Evolutionary conservation across 2,888 invertebrate species (phyloP), one percentile per base, ranked within the genome.

Genomic region (Psylliodes chrysocephalus): DNA sequence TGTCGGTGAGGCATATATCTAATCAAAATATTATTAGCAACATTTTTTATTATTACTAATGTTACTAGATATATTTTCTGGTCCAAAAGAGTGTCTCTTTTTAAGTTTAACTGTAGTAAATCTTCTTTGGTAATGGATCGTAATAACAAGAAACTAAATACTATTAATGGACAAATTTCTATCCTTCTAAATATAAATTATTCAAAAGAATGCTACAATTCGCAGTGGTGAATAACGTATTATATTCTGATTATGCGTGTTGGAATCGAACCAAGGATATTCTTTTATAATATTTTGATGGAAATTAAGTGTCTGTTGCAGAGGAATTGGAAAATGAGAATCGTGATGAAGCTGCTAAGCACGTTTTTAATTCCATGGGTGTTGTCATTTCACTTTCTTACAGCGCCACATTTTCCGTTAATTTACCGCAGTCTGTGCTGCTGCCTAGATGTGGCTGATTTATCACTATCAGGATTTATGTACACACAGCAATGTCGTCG

Each of bases 391-490:
- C 79, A 78, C 80, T 79, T 78, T 59, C 59, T 51, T 78, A 75
- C 76, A 74, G 76, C 77, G 76, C 77, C 80, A 79, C 78, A 81
- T 81, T 80, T 80, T 79, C 79, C 77, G 75, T 78, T 81, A 80
- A 81, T 81, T 80, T 79, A 77, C 76, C 72, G 73, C 79, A 79
- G 79, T 79, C 77, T 79, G 78, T 46, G 46, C n/a, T 6, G 15
- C 19, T 49, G 49, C 17, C 49, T 28, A 14, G 64, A 60, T 60
- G 17, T 51, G 53, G 74, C 78, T 81, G 81, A 82, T 82, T 82
- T 82, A 81, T 81, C 76, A 79, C 78, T 77, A 79, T 79, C 78
- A 78, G 80, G 80, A 82, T 82, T 82, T 81, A 82, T 81, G 78
- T 79, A 79, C 77, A 77, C 74, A 77, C 63, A 68, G 64, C 59